Evolutionary conservation across 2,888 invertebrate genomes (phyloP), one percentile per base, ranked within the genome.

Genomic region (Leptopilina myrica): DNA sequence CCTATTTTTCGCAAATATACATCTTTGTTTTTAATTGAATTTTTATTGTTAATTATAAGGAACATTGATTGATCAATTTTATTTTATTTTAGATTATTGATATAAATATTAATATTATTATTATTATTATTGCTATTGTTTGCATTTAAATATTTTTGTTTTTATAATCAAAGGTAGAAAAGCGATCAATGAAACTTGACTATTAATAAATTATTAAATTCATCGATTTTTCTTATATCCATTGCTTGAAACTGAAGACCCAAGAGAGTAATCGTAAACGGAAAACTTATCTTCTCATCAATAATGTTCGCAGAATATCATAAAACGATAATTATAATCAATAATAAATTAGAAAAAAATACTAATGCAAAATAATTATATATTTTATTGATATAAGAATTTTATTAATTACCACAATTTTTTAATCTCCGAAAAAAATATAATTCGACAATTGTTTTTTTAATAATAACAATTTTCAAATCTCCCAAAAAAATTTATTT

Each of bases 201-300:
- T 64, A 64, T 26, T 33, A 64, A 64, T 64, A 33, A 64, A 64
- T 64, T 64, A 33, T 64, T 33, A 33, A 64, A 64, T 40, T 64
- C 20, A 64, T 64, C 20, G 64, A 64, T 64, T 64, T 33, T 33
- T 64, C 40, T 64, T 9, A 64, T 9, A 64, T 40, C 40, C 62
- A 9, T 62, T 62, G 62, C 62, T 62, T 62, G 62, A 62, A 62
- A 62, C 15, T 9, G 62, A 62, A 7, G 62, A 62, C 62, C 20
- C 15, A 3, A 62, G 20, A 62, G 20, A 20, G 15, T 20, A 62
- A 62, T 62, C 20, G 62, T 1, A 62, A 62, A 20, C 7, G 62
- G 3, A 62, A 62, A 9, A 62, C 7, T 62, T 20, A 15, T 62
- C 62, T 62, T 62, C 20, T 62, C 20, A 2, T 20, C 8, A 15